Conservation (phyloP, 1,140 invertebrate genomes). For the Telenomus remus region DNA sequence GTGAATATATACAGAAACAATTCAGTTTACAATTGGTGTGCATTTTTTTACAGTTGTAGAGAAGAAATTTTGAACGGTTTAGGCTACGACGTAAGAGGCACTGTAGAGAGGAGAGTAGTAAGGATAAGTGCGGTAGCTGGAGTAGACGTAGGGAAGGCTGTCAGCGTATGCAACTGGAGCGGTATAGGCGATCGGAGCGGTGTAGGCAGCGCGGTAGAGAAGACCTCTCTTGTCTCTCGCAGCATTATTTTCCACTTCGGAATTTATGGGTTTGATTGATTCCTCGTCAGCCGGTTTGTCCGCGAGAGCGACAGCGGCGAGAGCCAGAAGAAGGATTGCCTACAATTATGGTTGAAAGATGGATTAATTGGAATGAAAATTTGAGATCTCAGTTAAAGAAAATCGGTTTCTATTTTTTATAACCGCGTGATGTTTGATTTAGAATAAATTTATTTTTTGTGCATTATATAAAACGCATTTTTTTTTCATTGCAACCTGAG, state of each 20-base stretch:
- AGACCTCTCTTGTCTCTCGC: slow-evolving; percentile 65
- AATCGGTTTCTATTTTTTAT: no score
- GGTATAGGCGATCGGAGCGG: slow-evolving; percentile 58
- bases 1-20: no score
- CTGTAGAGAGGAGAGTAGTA: slow-evolving; percentile 58
- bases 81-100: slow-evolving; percentile 52
- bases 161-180: slow-evolving; percentile 57
- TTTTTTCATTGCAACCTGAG: no score
- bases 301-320: slow-evolving; percentile 62
- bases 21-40: slow-evolving; percentile 10
- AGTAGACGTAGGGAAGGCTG: slow-evolving; percentile 58
- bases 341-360: slow-evolving; percentile 37
- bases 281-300: slow-evolving; percentile 45
- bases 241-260: slow-evolving; percentile 45
- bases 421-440: no score
- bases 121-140: slow-evolving; percentile 59
- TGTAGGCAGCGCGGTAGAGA: slow-evolving; percentile 47
- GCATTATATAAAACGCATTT: no score
- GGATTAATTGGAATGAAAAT: not conserved
- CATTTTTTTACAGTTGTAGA: not conserved
- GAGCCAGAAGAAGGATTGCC: slow-evolving; percentile 62
- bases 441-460: no score
- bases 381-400: no score
- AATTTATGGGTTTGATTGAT: slow-evolving; percentile 36
- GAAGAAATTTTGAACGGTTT: slow-evolving; percentile 5